Evolutionary conservation across 2,797 vertebrate species (phyloP), one percentile per base, ranked within the genome.

Genomic region (Astyanax mexicanus): DNA sequence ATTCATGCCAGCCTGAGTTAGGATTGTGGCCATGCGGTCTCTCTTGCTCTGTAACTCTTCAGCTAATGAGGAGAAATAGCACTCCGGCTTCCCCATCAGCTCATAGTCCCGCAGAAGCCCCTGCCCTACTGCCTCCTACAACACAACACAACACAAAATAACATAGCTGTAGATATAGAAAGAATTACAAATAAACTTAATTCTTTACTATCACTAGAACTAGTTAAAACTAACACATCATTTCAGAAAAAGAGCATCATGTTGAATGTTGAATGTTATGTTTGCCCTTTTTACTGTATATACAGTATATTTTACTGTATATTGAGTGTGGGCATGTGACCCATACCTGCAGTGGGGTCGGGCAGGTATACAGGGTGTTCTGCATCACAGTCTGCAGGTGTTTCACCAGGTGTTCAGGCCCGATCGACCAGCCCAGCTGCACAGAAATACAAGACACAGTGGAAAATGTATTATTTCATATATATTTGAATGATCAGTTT

Each of bases 361-460:
- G 84, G 69, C 97, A 99, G 69, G 95, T 94, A 83, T 98, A 98
- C 15, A 97, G 13, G 0, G 88, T 91, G 69, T 97, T 98, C 89
- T 98, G 96, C 83, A 99, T 97, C 81, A 98, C 94, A 0, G 96
- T 98, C 90, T 99, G 97, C 74, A 99, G 94, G 84, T 98, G 96
- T 80, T 94, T 97, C 23, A 98, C 93, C 88, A 99, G 86, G 84
- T 96, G 86, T 65, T 92, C 90, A 0, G 98, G 96, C 69, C 97
- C 98, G 37, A 98, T 89, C 62, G 96, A 96, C 98, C 98, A 99
- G 65, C 98, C 98, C 58, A 99, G 93, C 98, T 99, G 78, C 1
- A 78, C 81, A 42, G 85, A 80, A 6, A 23, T 21, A 12, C 51
- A n/a, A 23, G 21, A 12, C 51, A n/a, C 1, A 37, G 21, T 29